These are phyloP conservation scores for Hippolais icterina DNA, from an alignment of 2,113 vertebrate genomes.

Conservation along the genomic window DNA sequence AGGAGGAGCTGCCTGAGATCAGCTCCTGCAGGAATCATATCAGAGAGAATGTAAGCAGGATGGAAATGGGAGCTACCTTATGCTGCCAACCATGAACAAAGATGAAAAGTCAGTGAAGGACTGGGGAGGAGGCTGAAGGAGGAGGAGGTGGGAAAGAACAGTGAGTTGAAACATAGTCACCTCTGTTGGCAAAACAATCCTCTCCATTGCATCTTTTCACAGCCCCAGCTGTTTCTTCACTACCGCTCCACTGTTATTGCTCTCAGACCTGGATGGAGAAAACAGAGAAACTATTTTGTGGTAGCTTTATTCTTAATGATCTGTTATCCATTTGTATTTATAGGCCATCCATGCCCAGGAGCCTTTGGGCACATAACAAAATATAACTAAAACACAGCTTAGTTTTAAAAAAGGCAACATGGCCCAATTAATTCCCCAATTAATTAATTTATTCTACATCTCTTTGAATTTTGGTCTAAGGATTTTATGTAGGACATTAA, in stretches of 20 bases:
- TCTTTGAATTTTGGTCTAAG: conserved; percentile 66
- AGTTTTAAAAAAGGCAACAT: conserved; percentile 65
- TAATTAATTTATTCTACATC: conserved; percentile 72
- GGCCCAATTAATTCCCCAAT: conserved; percentile 74
- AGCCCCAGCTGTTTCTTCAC: neutral
- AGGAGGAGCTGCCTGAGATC: neutral
- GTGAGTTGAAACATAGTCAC: neutral
- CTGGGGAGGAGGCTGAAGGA: neutral
- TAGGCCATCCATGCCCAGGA: conserved; percentile 56
- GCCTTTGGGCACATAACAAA: conserved; percentile 57
- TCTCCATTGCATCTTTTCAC: neutral
- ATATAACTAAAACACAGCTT: conserved; percentile 62
- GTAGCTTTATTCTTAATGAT: conserved; percentile 27
- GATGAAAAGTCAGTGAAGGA: conserved; percentile 22
- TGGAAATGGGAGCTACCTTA: neutral
- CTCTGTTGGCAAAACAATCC: conserved; percentile 1
- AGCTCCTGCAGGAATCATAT: conserved; percentile 5
- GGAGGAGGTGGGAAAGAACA: neutral
- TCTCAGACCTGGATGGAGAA: neutral
- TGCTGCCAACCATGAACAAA: neutral
- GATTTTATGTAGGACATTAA: conserved; percentile 62
- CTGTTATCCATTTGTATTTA: conserved; percentile 52
- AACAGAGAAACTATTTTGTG: neutral
- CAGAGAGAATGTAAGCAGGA: conserved; percentile 3
- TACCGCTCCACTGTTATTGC: neutral